Conservation (phyloP, 2,113 vertebrate genomes). For the Sciurus niger region DNA sequence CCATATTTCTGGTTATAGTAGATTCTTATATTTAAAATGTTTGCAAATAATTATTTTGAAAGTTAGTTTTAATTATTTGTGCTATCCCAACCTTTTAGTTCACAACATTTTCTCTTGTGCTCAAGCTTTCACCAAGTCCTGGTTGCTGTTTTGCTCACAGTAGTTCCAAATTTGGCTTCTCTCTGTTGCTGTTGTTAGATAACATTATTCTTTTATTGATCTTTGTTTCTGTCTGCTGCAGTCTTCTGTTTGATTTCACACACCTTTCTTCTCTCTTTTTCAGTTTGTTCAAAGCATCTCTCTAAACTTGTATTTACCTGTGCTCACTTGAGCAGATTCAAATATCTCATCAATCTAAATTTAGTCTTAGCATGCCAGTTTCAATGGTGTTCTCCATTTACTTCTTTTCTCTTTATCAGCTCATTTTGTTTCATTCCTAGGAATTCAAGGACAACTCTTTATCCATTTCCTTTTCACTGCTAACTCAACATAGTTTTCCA, state of each 20-base stretch:
- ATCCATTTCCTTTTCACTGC: not conserved
- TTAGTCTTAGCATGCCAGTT: not conserved
- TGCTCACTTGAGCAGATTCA: slow-evolving; percentile 27
- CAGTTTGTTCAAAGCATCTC: not conserved
- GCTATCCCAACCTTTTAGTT: not conserved
- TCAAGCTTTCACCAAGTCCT: not conserved
- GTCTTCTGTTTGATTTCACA: not conserved
- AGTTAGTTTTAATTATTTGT: slow-evolving; percentile 2
- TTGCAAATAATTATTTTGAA: not conserved
- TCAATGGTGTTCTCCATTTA: not conserved
- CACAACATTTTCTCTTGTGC: not conserved
- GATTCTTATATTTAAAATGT: not conserved
- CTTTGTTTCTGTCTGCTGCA: not conserved
- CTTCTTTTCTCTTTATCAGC: not conserved
- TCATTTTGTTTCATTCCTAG: slow-evolving; percentile 21
- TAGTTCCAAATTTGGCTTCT: not conserved
- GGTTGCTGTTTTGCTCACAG: not conserved
- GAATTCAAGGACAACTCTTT: not conserved
- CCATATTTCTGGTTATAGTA: not conserved
- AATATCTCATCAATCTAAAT: slow-evolving; percentile 4
- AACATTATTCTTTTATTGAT: not conserved
- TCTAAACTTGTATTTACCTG: not conserved
- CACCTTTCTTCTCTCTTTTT: not conserved
- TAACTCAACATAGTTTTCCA: slow-evolving; percentile 10
- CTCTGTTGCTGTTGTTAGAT: slow-evolving; percentile 22